These are phyloP conservation scores for Streptopelia turtur DNA, from an alignment of 2,797 vertebrate genomes.

Conservation along the genomic window DNA sequence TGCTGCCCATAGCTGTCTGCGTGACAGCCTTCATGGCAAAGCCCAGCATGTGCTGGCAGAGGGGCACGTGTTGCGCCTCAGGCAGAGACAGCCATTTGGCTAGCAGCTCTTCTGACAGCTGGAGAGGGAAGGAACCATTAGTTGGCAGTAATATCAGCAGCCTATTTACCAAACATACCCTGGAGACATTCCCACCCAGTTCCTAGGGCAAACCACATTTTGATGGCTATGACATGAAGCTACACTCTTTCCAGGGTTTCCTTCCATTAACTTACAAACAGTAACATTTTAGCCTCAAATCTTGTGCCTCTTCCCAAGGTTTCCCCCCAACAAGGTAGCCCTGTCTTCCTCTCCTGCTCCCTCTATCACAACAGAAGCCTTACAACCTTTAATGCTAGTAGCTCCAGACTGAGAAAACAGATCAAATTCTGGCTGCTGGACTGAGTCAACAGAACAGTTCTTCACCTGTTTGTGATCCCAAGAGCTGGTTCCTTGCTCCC, in stretches of 20 bases:
- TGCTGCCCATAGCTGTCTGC: slow-evolving; percentile 88
- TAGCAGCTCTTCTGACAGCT: slow-evolving; percentile 93
- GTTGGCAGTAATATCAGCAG: slow-evolving; percentile 20
- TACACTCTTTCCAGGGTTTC: background rate
- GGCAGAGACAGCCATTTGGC: slow-evolving; percentile 91
- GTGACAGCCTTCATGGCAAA: slow-evolving; percentile 94
- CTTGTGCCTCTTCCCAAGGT: background rate
- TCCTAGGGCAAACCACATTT: background rate
- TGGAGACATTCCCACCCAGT: background rate
- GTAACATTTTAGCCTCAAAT: background rate
- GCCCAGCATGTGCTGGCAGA: slow-evolving; percentile 92
- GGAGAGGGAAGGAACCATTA: slow-evolving; percentile 47
- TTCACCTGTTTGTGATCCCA: background rate
- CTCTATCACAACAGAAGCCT: background rate
- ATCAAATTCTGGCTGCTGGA: background rate
- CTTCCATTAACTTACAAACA: background rate
- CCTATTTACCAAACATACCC: slow-evolving; percentile 44
- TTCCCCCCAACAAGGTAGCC: background rate
- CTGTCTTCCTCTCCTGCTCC: background rate
- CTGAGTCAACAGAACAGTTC: background rate
- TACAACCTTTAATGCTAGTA: background rate
- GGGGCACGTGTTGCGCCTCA: slow-evolving; percentile 89
- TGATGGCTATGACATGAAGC: background rate
- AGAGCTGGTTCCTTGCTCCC: background rate
- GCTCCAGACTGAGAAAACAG: background rate